These are phyloP conservation scores for Columbina picui DNA, from an alignment of 2,113 vertebrate genomes.

Conservation along the genomic window DNA sequence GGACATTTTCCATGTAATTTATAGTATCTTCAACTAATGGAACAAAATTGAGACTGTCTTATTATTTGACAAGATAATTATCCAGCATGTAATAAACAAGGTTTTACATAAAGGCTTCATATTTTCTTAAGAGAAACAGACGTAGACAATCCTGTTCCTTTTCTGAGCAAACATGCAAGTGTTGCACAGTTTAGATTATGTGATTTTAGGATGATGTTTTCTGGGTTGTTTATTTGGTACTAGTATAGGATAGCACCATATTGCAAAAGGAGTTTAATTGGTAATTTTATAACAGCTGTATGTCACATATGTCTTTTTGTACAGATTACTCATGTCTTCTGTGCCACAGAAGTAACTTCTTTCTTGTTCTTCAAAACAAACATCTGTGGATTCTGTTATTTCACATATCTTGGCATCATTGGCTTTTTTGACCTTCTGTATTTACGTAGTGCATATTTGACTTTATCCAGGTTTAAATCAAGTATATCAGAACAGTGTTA, in stretches of 20 bases:
- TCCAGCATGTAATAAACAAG: background rate
- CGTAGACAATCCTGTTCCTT: background rate
- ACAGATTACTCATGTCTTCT: background rate
- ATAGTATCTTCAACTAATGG: background rate
- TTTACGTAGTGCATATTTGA: background rate
- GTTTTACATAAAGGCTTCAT: background rate
- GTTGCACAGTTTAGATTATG: background rate
- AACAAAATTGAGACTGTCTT: background rate
- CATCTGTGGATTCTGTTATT: background rate
- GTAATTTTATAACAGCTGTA: background rate
- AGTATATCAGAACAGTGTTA: background rate
- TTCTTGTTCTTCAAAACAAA: background rate
- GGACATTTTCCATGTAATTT: constrained; percentile 21
- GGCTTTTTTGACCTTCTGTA: background rate
- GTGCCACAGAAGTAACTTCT: background rate
- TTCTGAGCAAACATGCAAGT: background rate
- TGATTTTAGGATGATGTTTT: background rate
- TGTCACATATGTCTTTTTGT: background rate
- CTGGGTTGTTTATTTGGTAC: background rate
- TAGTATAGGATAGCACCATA: background rate
- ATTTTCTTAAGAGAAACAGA: background rate
- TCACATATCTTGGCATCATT: background rate
- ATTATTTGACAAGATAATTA: constrained; percentile 25
- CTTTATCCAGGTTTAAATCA: background rate
- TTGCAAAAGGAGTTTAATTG: background rate